A percentile compares a stretch with the other conserved stretches of the same genome.
Conservation (phyloP, 2,797 vertebrate genomes). For the Clarias pachynema region DNA sequence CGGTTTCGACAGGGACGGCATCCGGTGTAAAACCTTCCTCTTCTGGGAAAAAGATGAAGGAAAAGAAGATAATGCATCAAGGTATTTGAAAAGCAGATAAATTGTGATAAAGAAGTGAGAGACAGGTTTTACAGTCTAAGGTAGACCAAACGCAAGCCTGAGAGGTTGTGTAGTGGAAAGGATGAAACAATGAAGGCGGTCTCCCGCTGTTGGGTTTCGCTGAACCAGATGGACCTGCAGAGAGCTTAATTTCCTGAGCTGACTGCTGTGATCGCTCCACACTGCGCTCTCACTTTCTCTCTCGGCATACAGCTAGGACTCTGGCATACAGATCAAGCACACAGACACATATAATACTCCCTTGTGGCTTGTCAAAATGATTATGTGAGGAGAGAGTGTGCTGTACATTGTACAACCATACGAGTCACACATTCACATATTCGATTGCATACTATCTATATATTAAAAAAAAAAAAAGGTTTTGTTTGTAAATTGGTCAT, state of each 20-base stretch:
- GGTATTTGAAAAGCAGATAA: background rate
- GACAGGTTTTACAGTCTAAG: no score
- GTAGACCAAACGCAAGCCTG: slow-evolving; percentile 1
- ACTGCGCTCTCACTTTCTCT: background rate
- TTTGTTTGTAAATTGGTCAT: no score
- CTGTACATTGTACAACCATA: background rate
- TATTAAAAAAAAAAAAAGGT: no score
- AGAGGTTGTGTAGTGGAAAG: slow-evolving; percentile 14
- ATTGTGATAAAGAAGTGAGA: background rate
- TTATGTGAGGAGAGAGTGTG: background rate
- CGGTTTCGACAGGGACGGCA: no score
- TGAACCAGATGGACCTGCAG: slow-evolving; percentile 41
- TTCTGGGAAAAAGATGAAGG: no score
- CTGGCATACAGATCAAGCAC: background rate
- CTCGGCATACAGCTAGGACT: background rate
- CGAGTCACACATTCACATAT: background rate
- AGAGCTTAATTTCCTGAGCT: slow-evolving; percentile 37
- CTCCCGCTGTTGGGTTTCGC: slow-evolving; percentile 9
- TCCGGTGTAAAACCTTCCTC: no score
- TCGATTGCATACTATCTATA: no score
- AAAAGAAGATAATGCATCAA: no score
- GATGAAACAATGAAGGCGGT: slow-evolving; percentile 5
- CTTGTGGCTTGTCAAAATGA: background rate
- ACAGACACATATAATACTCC: background rate
- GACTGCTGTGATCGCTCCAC: slow-evolving; percentile 29